Evolutionary conservation across 2,113 vertebrate species (phyloP).

Genomic region (Seriola rivoliana): DNA sequence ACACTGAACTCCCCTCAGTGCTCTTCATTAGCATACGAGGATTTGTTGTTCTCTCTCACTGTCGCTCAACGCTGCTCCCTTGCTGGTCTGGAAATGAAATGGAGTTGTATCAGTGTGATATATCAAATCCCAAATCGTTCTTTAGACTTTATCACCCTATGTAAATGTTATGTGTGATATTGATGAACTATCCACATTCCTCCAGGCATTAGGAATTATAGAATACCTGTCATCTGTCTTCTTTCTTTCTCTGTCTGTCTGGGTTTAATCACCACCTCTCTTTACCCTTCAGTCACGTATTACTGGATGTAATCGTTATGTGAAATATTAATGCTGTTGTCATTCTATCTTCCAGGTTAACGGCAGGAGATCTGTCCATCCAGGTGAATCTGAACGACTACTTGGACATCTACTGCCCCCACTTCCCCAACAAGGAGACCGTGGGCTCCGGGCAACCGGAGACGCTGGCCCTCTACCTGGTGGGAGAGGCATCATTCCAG

Average conservation of each 20-base stretch:
- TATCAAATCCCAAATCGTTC: conserved; percentile 39
- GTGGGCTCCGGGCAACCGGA: conserved; percentile 82
- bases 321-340: conserved; percentile 58
- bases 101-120: conserved; percentile 14
- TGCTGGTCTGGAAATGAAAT: conserved; percentile 18
- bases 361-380: conserved; percentile 89
- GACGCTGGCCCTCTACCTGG: conserved; percentile 93
- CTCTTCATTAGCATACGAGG: conserved; percentile 62
- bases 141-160: conserved; percentile 35
- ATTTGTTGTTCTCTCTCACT: conserved; percentile 39
- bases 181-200: conserved; percentile 52
- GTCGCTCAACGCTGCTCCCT: background rate
- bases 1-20: conserved; percentile 40
- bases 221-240: conserved; percentile 42
- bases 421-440: conserved; percentile 82
- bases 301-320: conserved; percentile 10
- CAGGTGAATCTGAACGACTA: conserved; percentile 97
- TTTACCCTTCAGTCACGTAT: conserved; percentile 21
- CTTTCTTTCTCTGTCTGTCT: conserved; percentile 26
- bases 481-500: conserved; percentile 88
- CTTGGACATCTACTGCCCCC: conserved; percentile 97
- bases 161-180: conserved; percentile 49
- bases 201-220: conserved; percentile 49
- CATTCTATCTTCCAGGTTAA: conserved; percentile 86
- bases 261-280: conserved; percentile 37